These are phyloP conservation scores for Actinernus sp. DNA, from an alignment of 92 coral and sea anemone genomes.

Conservation along the genomic window DNA sequence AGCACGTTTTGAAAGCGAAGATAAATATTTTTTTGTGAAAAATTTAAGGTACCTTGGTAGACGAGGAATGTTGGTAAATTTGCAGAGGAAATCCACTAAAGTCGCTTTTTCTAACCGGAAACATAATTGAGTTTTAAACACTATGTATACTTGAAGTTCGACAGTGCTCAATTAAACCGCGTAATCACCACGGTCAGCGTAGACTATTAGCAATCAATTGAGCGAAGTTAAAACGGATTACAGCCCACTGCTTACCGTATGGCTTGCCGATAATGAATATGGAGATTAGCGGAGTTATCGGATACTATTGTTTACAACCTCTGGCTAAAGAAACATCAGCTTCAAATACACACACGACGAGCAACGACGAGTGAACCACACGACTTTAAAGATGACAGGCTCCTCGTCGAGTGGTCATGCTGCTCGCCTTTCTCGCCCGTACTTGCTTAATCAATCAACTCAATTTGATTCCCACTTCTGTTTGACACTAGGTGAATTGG, in stretches of 20 bases:
- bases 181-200: neutral
- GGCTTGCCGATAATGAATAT: too few species aligned
- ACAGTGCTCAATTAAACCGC: neutral
- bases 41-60: neutral
- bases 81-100: neutral
- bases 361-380: too few species aligned
- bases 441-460: too few species aligned
- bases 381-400: too few species aligned
- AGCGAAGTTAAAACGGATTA: neutral
- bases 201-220: neutral
- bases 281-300: neutral
- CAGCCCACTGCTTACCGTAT: neutral
- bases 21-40: too few species aligned
- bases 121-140: slow-evolving; percentile 4
- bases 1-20: too few species aligned
- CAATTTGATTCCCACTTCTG: too few species aligned
- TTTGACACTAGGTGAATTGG: too few species aligned
- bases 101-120: neutral
- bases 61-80: neutral
- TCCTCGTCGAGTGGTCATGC: too few species aligned
- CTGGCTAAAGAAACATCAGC: neutral
- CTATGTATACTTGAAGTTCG: neutral
- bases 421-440: too few species aligned
- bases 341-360: neutral
- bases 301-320: neutral